Base-by-base conservation (phyloP, 2,797 vertebrate species). In the Taenioides sp. region DNA sequence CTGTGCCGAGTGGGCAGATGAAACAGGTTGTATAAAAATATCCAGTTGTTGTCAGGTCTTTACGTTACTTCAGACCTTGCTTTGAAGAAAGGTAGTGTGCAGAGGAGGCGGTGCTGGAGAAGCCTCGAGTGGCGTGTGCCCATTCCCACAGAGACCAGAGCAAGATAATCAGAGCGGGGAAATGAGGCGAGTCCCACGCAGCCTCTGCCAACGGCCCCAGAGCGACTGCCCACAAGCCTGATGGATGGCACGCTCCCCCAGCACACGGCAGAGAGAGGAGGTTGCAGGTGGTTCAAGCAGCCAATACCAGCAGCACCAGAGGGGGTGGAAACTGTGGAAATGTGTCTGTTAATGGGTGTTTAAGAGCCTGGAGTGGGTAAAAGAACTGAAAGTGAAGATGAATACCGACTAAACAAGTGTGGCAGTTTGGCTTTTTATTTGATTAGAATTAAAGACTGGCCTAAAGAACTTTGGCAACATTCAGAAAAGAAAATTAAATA, bases 141-240 rank as follows among this genome's bases (percentile, higher is more conserved):
- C 55, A 61, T 83, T 89, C 84, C 79, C 72, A 28, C 66, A 2
- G 80, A 86, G 85, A 64, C 79, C 18, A 69, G 83, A 55, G 78
- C 25, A 59, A 85, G 85, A 92, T 94, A 93, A 93, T 93, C 93
- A 93, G 91, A 91, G 91, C 83, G 78, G 88, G 91, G 91, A 93
- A 93, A 93, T 93, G 92, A 94, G 92, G 86, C 87, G 80, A 91
- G 88, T 93, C 92, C 88, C 86, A 88, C 84, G 87, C 82, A 87
- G 88, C 77, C 79, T 71, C 78, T 80, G 78, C 82, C 85, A 83
- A 82, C 80, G 68, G 71, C 87, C 90, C 89, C 78, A 68, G 87
- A 92, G 92, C 90, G 79, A 80, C 88, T 72, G 52, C 76, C 88
- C 91, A 94, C 92, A 91, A 92, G 89, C 67, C 86, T 94, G 93